A percentile compares a stretch with the other conserved stretches of the same genome.
These are phyloP conservation scores for Zaprionus lachaisei DNA, from an alignment of 1,140 invertebrate genomes.

Conservation along the genomic window DNA sequence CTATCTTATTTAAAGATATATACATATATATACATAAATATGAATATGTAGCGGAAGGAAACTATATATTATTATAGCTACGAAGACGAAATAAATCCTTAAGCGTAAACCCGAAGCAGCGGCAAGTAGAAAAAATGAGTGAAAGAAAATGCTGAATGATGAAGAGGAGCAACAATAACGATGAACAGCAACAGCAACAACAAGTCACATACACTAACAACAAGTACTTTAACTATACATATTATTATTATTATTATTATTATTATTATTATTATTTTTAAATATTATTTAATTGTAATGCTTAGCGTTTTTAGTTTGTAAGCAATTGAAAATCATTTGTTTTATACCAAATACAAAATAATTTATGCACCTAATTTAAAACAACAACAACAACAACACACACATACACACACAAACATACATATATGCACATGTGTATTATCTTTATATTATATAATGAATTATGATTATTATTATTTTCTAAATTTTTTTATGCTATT, in stretches of 20 bases:
- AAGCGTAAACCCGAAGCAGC: constrained; percentile 11
- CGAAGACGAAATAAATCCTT: constrained; percentile 8
- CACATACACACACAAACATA: constrained; percentile 37
- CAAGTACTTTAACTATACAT: constrained; percentile 48
- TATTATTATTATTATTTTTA: constrained; percentile 27
- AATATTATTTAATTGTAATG: constrained; percentile 72
- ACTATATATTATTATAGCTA: background rate
- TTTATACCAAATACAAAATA: constrained; percentile 76
- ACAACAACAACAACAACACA: constrained; percentile 15
- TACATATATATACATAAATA: constrained; percentile 18
- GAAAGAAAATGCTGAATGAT: constrained; percentile 27
- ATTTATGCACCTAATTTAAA: constrained; percentile 58
- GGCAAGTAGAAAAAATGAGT: constrained; percentile 8
- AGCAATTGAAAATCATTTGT: constrained; percentile 65
- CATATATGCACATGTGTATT: constrained; percentile 66
- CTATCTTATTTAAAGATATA: constrained; percentile 5
- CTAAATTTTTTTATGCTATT: constrained; percentile 30
- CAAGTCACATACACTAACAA: constrained; percentile 67
- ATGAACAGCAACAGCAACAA: constrained; percentile 57
- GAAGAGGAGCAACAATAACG: constrained; percentile 6
- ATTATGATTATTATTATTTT: constrained; percentile 59
- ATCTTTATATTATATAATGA: constrained; percentile 62
- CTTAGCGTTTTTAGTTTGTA: constrained; percentile 60
- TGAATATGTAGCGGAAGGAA: background rate
- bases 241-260: background rate